Conservation (phyloP, 2,113 vertebrate genomes). For the Podocnemis expansa region DNA sequence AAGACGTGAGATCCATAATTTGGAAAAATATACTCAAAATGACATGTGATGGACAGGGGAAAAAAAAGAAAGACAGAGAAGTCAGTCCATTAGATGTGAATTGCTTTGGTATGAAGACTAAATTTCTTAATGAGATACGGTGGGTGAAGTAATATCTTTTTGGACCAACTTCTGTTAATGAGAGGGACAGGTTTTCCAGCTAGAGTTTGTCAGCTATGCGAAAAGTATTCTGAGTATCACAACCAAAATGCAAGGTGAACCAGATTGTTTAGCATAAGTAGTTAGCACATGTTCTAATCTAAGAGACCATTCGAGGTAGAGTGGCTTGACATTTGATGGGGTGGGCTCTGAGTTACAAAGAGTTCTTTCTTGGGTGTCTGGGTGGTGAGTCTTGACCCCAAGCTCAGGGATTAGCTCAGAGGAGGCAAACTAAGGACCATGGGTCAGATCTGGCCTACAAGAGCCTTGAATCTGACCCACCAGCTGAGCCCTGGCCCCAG, state of each 20-base stretch:
- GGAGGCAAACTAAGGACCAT: too few species aligned
- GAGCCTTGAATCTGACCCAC: too few species aligned
- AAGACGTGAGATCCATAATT: not conserved
- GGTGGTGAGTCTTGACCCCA: too few species aligned
- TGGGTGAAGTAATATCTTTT: not conserved
- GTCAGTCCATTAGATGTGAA: not conserved
- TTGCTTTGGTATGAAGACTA: not conserved
- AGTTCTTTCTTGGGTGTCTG: too few species aligned
- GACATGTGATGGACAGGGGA: not conserved
- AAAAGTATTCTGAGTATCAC: not conserved
- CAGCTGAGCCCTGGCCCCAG: too few species aligned
- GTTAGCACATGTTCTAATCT: too few species aligned
- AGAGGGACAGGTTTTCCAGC: not conserved
- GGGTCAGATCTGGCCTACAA: too few species aligned
- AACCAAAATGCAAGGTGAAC: not conserved
- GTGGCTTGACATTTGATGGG: too few species aligned
- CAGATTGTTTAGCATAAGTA: too few species aligned
- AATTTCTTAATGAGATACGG: not conserved
- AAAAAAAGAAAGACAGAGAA: not conserved
- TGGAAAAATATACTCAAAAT: not conserved
- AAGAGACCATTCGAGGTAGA: too few species aligned
- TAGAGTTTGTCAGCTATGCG: not conserved
- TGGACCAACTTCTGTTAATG: not conserved
- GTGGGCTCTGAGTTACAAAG: too few species aligned
- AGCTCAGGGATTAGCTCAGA: too few species aligned